Conservation (phyloP, 1,140 invertebrate species). For the Papilio glaucus region DNA sequence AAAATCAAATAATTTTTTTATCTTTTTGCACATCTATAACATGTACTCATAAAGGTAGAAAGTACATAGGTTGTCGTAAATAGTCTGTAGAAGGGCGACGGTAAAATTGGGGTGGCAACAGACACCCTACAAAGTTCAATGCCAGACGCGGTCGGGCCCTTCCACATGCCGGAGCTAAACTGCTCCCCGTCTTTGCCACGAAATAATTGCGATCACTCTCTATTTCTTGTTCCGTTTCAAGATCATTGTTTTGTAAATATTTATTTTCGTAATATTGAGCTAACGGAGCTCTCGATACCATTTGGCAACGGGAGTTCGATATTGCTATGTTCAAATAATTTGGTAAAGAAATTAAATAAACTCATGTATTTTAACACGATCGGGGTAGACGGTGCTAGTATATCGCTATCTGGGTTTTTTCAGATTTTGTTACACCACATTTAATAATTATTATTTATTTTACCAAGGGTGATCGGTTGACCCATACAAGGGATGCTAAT, state of each 20-base stretch:
- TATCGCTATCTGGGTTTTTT: too few relatives aligned
- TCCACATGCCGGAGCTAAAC: slow-evolving; percentile 1
- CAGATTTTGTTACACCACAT: too few relatives aligned
- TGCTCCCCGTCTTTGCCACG: neutral
- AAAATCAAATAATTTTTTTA: too few relatives aligned
- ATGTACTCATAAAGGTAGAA: slow-evolving; percentile 2
- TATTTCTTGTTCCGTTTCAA: neutral
- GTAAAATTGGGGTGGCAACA: slow-evolving; percentile 34
- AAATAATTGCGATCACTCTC: neutral
- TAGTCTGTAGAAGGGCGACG: slow-evolving; percentile 32
- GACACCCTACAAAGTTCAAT: slow-evolving; percentile 30
- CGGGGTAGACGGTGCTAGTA: too few relatives aligned
- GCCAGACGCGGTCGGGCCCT: slow-evolving; percentile 25
- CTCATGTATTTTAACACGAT: too few relatives aligned
- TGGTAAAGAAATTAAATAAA: neutral
- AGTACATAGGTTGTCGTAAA: slow-evolving; percentile 24
- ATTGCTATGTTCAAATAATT: neutral
- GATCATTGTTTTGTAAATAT: neutral
- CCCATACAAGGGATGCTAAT: too few relatives aligned
- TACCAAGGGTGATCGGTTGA: too few relatives aligned
- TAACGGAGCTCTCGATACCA: too few relatives aligned
- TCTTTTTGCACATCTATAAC: neutral
- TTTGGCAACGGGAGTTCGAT: neutral
- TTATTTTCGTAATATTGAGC: neutral
- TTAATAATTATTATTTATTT: too few relatives aligned